phyloP scores from a whole-genome alignment of 92 coral and sea anemone genomes.

The Porites evermanni region DNA sequence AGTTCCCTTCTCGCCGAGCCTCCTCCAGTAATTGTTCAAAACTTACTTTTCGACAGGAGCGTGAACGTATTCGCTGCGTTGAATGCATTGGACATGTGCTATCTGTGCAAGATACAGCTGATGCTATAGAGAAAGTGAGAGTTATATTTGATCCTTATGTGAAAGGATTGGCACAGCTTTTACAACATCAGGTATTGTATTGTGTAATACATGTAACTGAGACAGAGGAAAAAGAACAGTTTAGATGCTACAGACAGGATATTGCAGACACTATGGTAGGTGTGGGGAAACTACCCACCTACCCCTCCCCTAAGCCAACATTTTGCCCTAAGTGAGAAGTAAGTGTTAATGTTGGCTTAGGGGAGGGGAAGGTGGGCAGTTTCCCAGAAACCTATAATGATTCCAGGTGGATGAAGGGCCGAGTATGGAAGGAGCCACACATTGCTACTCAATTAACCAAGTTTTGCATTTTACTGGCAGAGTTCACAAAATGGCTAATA shows the following conservation, averaged over 20 bases:
- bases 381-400: too few species aligned
- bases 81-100: constrained; percentile 95
- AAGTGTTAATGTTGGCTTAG: too few species aligned
- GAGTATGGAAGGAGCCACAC: too few species aligned
- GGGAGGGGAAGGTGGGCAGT: too few species aligned
- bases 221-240: constrained; percentile 98
- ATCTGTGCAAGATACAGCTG: constrained; percentile 79
- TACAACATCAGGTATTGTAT: constrained; percentile 65
- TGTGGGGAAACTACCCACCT: too few species aligned
- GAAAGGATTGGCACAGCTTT: constrained; percentile 73
- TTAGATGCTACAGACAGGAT: constrained; percentile 96
- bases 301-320: too few species aligned
- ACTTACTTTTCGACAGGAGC: constrained; percentile 60
- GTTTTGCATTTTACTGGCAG: too few species aligned
- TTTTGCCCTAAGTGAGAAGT: background rate
- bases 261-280: constrained; percentile 98
- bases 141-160: constrained; percentile 76
- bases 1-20: too few species aligned
- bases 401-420: too few species aligned
- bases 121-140: constrained; percentile 70
- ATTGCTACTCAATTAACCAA: too few species aligned
- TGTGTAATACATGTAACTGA: too few species aligned
- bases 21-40: background rate
- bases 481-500: too few species aligned
- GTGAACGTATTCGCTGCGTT: constrained; percentile 94